Evolutionary conservation across 2,797 vertebrate species (phyloP).

Genomic region (Peromyscus eremicus): DNA sequence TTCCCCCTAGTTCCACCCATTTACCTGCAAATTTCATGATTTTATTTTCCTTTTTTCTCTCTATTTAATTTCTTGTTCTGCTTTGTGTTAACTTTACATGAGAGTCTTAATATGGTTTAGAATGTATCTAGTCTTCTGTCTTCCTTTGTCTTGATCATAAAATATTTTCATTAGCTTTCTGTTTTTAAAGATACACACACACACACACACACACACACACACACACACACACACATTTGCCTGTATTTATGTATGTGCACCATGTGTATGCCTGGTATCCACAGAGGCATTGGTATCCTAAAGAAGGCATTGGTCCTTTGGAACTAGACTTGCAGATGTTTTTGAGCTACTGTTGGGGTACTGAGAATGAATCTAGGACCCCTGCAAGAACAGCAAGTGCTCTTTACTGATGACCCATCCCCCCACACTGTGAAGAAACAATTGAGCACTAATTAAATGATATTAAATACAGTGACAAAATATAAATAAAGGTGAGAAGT

Average conservation of each 20-base stretch:
- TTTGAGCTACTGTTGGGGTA: background rate
- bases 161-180: slow-evolving; percentile 4
- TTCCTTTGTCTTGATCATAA: background rate
- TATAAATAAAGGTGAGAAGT: background rate
- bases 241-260: background rate
- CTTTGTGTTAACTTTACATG: background rate
- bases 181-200: background rate
- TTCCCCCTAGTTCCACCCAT: background rate
- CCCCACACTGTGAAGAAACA: background rate
- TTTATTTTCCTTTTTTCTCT: background rate
- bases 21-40: background rate
- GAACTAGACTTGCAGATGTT: background rate
- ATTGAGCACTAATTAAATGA: slow-evolving; percentile 11
- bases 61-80: background rate
- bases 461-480: background rate
- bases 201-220: background rate
- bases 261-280: background rate
- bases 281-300: too few species aligned
- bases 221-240: background rate
- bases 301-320: background rate
- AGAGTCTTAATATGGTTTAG: background rate
- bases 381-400: background rate
- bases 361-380: background rate
- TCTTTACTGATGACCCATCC: background rate
- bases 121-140: background rate